Evolutionary conservation across 2,797 vertebrate species (phyloP).

Genomic region (Brachymystax lenok): DNA sequence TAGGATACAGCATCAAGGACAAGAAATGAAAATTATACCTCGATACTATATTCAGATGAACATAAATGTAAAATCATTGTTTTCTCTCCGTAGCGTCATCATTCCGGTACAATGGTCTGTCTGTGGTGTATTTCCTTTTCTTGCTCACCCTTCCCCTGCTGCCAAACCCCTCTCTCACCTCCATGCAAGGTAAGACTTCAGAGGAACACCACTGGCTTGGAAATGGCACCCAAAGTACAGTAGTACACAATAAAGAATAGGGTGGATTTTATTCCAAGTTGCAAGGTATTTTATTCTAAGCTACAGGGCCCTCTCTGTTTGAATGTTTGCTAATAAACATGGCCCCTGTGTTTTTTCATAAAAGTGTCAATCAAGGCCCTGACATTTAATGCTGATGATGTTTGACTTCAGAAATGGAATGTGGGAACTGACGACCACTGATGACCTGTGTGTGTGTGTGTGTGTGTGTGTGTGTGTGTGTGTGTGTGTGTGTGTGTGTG

Average conservation of each 20-base stretch:
- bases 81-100: slow-evolving; percentile 62
- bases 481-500: not conserved
- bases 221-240: not conserved
- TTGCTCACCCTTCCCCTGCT: slow-evolving; percentile 68
- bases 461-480: not conserved
- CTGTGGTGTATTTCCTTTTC: slow-evolving; percentile 70
- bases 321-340: too few relatives aligned
- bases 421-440: not conserved
- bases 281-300: not conserved
- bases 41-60: not conserved
- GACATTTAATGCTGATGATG: not conserved
- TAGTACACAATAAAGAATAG: not conserved
- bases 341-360: not conserved
- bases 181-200: slow-evolving; percentile 64
- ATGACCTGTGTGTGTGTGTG: not conserved
- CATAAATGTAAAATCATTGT: not conserved
- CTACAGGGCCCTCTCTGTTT: not conserved
- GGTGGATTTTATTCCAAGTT: not conserved
- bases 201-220: not conserved
- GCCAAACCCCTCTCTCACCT: slow-evolving; percentile 60
- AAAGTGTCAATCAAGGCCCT: not conserved
- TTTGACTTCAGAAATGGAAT: not conserved
- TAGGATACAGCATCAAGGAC: not conserved
- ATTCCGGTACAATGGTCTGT: slow-evolving; percentile 72
- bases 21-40: not conserved